These are phyloP conservation scores for Drosophila simulans DNA, from an alignment of 1,140 invertebrate genomes.

Conservation along the genomic window DNA sequence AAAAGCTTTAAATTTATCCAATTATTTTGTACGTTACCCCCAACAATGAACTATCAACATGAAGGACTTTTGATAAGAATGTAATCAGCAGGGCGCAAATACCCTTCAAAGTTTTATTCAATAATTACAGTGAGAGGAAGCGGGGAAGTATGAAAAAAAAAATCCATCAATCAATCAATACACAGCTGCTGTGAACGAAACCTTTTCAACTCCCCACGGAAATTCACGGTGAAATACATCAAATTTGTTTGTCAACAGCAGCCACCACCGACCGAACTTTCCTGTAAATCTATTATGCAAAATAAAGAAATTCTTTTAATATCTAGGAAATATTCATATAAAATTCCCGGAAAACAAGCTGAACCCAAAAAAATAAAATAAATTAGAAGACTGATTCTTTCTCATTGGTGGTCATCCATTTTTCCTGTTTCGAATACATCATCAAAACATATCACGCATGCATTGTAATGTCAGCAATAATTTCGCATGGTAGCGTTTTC, in stretches of 20 bases:
- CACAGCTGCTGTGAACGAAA: conserved; percentile 21
- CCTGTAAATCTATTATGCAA: not conserved
- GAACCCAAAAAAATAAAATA: not conserved
- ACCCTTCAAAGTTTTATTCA: conserved; percentile 10
- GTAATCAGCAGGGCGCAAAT: conserved; percentile 19
- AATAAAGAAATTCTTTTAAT: not conserved
- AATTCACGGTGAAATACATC: conserved; percentile 22
- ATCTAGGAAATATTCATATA: not conserved
- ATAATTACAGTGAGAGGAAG: conserved; percentile 17
- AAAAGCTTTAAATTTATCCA: not conserved
- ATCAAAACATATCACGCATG: conserved; percentile 15
- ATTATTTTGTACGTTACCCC: not conserved
- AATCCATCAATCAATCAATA: conserved; percentile 43
- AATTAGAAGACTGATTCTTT: not conserved
- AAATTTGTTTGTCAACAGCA: conserved; percentile 24
- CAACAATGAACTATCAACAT: not conserved
- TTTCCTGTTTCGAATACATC: not conserved
- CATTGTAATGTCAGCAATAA: conserved; percentile 21
- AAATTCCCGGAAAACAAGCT: not conserved
- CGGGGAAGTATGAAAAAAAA: conserved; percentile 1
- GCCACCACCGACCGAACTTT: conserved; percentile 1
- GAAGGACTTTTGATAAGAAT: not conserved
- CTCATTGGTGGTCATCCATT: conserved; percentile 1
- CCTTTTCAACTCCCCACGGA: conserved; percentile 28
- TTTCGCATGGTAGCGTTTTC: conserved; percentile 27